These are phyloP conservation scores for Gandaritis pyraliata DNA, from an alignment of 2,888 invertebrate species.

Conservation along the genomic window DNA sequence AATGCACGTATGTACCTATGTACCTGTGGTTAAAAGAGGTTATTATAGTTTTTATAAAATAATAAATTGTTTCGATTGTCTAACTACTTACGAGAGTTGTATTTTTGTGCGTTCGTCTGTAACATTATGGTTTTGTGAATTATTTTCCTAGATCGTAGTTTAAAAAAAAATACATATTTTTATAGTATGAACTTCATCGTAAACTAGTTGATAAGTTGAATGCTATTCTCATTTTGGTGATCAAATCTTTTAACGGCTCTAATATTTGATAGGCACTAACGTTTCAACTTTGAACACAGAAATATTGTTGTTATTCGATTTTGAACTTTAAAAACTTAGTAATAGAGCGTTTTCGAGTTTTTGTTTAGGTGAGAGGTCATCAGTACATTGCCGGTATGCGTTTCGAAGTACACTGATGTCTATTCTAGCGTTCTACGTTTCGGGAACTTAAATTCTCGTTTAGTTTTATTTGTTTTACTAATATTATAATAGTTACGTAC, in stretches of 20 bases:
- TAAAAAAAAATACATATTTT: slow-evolving; percentile 23
- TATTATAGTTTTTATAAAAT: slow-evolving; percentile 17
- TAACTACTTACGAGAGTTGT: slow-evolving; percentile 7
- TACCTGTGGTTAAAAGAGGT: slow-evolving; percentile 10
- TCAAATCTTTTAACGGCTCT: slow-evolving; percentile 43
- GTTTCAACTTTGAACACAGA: slow-evolving; percentile 32
- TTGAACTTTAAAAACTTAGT: slow-evolving; percentile 33
- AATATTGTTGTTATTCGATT: slow-evolving; percentile 35
- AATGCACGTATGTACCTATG: slow-evolving; percentile 24
- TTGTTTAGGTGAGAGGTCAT: slow-evolving; percentile 33
- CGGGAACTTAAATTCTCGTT: slow-evolving; percentile 23
- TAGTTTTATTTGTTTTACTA: slow-evolving; percentile 26
- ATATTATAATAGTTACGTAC: slow-evolving; percentile 22
- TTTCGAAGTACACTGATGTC: slow-evolving; percentile 2
- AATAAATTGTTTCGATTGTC: slow-evolving; percentile 13
- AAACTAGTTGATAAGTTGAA: slow-evolving; percentile 23
- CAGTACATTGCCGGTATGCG: slow-evolving; percentile 24
- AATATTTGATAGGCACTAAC: slow-evolving; percentile 34
- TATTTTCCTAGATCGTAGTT: slow-evolving; percentile 23
- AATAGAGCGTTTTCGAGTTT: slow-evolving; percentile 18
- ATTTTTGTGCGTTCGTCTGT: slow-evolving; percentile 13
- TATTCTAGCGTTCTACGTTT: slow-evolving; percentile 16
- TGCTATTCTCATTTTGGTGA: slow-evolving; percentile 36
- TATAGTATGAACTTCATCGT: slow-evolving; percentile 21
- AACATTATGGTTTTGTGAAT: slow-evolving; percentile 19